phyloP scores from a whole-genome alignment of 2,888 invertebrate species.

The Micropterix aruncella region DNA sequence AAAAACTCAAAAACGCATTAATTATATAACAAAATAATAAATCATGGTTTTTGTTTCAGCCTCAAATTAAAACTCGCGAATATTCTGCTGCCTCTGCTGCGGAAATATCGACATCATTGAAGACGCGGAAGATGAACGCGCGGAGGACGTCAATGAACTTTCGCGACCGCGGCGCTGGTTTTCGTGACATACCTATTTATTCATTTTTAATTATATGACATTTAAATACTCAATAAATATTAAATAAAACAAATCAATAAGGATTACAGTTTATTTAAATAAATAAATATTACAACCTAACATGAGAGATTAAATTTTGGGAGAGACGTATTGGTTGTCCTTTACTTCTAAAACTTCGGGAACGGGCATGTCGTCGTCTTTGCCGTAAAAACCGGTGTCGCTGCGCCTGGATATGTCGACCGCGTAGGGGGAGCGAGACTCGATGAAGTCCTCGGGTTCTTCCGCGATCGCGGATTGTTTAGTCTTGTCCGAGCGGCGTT shows the following conservation, averaged over 20 bases:
- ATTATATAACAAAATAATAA: too few relatives aligned
- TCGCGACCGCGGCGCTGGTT: too few relatives aligned
- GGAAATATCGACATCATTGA: constrained; percentile 27
- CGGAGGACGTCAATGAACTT: too few relatives aligned
- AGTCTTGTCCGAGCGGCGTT: constrained; percentile 4
- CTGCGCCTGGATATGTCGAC: constrained; percentile 40
- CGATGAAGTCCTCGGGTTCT: constrained; percentile 31
- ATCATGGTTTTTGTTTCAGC: too few relatives aligned
- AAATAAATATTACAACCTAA: too few relatives aligned
- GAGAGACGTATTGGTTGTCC: constrained; percentile 9
- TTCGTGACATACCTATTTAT: too few relatives aligned
- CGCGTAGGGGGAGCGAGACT: constrained; percentile 53
- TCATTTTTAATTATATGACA: neutral
- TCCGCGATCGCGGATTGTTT: constrained; percentile 2
- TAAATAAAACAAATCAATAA: too few relatives aligned
- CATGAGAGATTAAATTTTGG: too few relatives aligned
- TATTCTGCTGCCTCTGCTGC: constrained; percentile 36
- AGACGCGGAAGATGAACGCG: neutral
- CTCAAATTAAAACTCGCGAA: constrained; percentile 35
- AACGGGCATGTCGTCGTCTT: constrained; percentile 6
- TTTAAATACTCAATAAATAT: too few relatives aligned
- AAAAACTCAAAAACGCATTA: too few relatives aligned
- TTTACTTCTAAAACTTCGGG: constrained; percentile 10
- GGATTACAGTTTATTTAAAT: too few relatives aligned
- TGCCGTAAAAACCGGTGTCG: constrained; percentile 1